Conservation (phyloP, 2,113 vertebrate species). For the Podocnemis expansa region DNA sequence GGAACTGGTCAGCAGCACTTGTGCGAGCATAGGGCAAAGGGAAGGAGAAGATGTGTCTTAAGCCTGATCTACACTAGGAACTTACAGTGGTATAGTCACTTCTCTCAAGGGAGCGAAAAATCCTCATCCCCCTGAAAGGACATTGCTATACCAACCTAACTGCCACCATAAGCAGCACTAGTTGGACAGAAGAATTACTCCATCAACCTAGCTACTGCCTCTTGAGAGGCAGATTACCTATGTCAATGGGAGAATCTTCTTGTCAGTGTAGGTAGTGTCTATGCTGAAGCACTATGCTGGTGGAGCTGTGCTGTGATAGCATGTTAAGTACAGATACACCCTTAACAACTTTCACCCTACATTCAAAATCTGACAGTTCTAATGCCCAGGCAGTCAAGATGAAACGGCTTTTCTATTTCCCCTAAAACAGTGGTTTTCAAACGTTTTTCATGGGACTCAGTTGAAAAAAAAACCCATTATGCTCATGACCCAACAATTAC, state of each 20-base stretch:
- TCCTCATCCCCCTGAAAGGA: background rate
- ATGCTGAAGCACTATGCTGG: background rate
- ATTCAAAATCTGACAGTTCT: background rate
- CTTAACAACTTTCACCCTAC: background rate
- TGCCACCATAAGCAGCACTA: background rate
- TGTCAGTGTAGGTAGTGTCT: background rate
- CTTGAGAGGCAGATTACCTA: background rate
- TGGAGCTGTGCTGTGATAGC: background rate
- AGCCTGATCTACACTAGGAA: too few relatives aligned
- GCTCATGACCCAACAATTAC: too few relatives aligned
- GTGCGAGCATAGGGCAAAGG: background rate
- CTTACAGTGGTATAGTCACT: too few relatives aligned
- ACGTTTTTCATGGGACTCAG: too few relatives aligned
- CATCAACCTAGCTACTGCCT: background rate
- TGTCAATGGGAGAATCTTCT: background rate
- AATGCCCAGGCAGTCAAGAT: background rate
- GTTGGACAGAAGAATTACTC: background rate
- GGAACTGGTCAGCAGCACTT: background rate
- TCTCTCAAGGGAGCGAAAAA: background rate
- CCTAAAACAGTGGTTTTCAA: too few relatives aligned
- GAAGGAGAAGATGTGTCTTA: too few relatives aligned
- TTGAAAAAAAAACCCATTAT: too few relatives aligned
- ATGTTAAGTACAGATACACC: background rate
- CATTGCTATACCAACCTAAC: background rate
- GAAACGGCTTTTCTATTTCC: background rate